phyloP scores from a whole-genome alignment of 1,140 invertebrate genomes.

The Zaprionus lachaisei region DNA sequence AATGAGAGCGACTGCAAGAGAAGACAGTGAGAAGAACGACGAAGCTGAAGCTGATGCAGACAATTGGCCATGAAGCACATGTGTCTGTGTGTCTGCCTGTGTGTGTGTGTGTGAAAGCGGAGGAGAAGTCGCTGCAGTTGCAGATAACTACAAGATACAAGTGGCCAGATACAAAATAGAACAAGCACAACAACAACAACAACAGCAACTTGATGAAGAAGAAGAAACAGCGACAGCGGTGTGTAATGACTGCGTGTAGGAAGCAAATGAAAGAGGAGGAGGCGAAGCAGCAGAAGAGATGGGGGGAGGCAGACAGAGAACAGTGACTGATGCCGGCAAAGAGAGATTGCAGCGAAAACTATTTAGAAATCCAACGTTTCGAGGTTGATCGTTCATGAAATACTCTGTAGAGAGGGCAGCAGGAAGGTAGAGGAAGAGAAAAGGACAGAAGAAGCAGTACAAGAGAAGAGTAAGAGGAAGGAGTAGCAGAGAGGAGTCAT shows the following conservation, averaged over 20 bases:
- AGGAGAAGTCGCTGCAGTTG: constrained; percentile 40
- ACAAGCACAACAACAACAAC: constrained; percentile 38
- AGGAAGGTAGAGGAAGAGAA: not conserved
- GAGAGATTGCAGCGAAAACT: constrained; percentile 14
- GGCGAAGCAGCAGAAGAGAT: not conserved
- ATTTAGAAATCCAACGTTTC: not conserved
- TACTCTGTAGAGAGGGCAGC: constrained; percentile 1
- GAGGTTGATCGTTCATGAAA: not conserved
- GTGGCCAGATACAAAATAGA: constrained; percentile 80
- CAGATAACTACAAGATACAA: constrained; percentile 68
- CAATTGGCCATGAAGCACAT: constrained; percentile 69
- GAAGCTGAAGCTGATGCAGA: constrained; percentile 40
- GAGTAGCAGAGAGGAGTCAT: not conserved
- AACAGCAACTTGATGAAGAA: constrained; percentile 9
- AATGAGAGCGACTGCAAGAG: not conserved
- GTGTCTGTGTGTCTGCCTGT: not conserved
- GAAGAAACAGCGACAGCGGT: constrained; percentile 23
- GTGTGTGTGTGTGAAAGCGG: constrained; percentile 58
- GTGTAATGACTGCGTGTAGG: constrained; percentile 60
- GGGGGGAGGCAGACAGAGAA: not conserved
- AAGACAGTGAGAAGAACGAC: constrained; percentile 1
- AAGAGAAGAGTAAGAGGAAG: not conserved
- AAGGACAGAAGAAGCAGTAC: too few relatives aligned
- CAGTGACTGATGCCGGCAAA: constrained; percentile 18
- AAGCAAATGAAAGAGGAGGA: constrained; percentile 14